Evolutionary conservation across 2,113 vertebrate genomes (phyloP).

Genomic region (Trichomycterus rosablanca): DNA sequence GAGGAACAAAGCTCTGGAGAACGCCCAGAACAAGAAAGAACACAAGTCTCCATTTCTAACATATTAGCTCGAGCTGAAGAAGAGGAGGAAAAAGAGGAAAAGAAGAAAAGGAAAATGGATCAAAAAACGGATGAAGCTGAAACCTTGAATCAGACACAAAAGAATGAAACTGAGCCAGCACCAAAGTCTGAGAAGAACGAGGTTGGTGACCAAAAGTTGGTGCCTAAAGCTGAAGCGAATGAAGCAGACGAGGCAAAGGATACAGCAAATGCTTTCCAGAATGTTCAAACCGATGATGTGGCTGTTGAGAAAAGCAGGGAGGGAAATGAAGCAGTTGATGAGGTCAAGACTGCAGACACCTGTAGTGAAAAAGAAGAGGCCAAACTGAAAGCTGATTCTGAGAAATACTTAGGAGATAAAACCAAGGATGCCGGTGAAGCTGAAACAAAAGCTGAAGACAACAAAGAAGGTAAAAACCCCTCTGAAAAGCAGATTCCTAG

Average conservation of each 20-base stretch:
- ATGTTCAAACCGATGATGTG: no score
- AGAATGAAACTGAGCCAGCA: no score
- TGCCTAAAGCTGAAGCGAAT: not conserved
- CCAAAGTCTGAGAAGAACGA: no score
- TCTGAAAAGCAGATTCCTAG: slow-evolving; percentile 47
- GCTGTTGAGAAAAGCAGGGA: no score
- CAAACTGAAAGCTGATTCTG: no score
- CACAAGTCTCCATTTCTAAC: slow-evolving; percentile 57
- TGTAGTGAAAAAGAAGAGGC: no score
- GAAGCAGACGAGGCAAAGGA: slow-evolving; percentile 23
- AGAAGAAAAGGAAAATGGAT: slow-evolving; percentile 12
- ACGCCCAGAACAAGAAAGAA: slow-evolving; percentile 32
- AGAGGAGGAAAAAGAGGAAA: slow-evolving; percentile 40
- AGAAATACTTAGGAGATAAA: no score
- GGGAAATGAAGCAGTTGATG: not conserved
- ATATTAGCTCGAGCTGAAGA: slow-evolving; percentile 53
- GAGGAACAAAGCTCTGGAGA: slow-evolving; percentile 38
- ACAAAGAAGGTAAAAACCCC: slow-evolving; percentile 8
- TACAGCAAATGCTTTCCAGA: no score
- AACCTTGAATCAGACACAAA: no score
- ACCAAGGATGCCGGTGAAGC: no score
- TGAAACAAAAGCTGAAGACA: not conserved
- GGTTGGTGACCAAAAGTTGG: no score
- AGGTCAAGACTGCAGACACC: no score
- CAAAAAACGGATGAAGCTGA: slow-evolving; percentile 8